Base-by-base conservation (phyloP, 2,888 invertebrate genomes). In the Diaprepes abbreviatus region DNA sequence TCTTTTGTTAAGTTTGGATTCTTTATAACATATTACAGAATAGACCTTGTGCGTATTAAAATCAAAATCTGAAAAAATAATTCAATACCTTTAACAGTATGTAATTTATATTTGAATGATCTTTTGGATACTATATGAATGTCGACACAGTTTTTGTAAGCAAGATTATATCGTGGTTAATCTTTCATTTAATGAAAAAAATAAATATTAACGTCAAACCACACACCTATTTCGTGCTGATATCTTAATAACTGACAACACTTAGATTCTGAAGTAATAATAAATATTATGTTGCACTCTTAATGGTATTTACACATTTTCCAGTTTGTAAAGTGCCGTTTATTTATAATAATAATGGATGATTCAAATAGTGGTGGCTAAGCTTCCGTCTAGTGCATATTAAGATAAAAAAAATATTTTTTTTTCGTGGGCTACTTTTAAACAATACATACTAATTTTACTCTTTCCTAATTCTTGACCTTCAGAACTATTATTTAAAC, bases 211-310 rank as follows among this genome's bases (percentile, higher is more conserved):
- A 50, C 28, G 48, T 50, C 48, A 50, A 50, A 14, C 48, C 14
- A 50, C 48, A 28, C 48, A 50, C 48, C 48, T 50, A 14, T 14
- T 50, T 50, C 48, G 48, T 50, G 48, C 48, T 50, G 48, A 50
- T 50, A 50, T 50, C 48, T 50, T 50, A 50, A 24, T 50, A 50
- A 24, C 16, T 50, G 48, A 50, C 45, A 45, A 43, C n/a, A 45
- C 12, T 12, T 24, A 16, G 45, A 50, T 14, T 28, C 16, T 28
- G 28, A 28, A 28, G 28, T 10, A 12, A 50, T 50, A 50, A 24
- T n/a, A n/a, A 50, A 50, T 50, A 50, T 31, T 28, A 36, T 38
- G 38, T 3, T 43, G n/a, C 5, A 43, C 43, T 14, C n/a, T n/a
- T n/a, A n/a, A n/a, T n/a, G n/a, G n/a, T 45, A 10, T n/a, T 45